Evolutionary conservation across 1,140 invertebrate genomes (phyloP).

Genomic region (Pinna nobilis): DNA sequence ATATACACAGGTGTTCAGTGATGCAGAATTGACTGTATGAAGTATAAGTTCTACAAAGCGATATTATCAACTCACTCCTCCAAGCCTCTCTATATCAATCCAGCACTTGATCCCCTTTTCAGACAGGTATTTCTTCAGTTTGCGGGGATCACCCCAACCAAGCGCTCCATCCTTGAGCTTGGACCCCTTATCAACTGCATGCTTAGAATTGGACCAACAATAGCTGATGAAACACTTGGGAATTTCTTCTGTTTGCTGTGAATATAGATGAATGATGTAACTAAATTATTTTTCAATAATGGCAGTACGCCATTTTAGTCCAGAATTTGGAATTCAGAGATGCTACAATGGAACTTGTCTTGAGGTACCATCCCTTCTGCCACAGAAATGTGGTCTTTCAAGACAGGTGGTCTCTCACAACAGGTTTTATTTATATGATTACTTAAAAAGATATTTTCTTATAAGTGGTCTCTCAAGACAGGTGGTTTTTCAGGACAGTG

Average conservation of each 20-base stretch:
- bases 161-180: conserved; percentile 46
- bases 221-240: conserved; percentile 71
- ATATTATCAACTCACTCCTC: conserved; percentile 47
- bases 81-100: conserved; percentile 70
- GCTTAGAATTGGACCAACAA: conserved; percentile 71
- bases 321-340: no score
- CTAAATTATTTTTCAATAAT: background rate
- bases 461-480: no score
- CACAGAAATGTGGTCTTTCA: no score
- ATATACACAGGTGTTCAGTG: no score
- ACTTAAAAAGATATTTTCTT: no score
- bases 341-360: no score
- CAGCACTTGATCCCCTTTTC: conserved; percentile 65
- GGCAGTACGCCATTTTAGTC: background rate
- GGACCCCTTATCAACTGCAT: conserved; percentile 57
- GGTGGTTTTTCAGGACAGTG: no score
- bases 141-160: conserved; percentile 65
- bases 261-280: background rate
- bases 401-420: no score
- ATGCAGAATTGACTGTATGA: no score
- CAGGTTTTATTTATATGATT: no score
- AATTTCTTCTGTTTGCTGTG: conserved; percentile 17
- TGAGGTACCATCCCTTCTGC: no score
- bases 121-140: conserved; percentile 63
- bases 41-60: background rate